Evolutionary conservation across 2,888 invertebrate species (phyloP), one percentile per base, ranked within the genome.

Genomic region (Toxonevra muliebris): DNA sequence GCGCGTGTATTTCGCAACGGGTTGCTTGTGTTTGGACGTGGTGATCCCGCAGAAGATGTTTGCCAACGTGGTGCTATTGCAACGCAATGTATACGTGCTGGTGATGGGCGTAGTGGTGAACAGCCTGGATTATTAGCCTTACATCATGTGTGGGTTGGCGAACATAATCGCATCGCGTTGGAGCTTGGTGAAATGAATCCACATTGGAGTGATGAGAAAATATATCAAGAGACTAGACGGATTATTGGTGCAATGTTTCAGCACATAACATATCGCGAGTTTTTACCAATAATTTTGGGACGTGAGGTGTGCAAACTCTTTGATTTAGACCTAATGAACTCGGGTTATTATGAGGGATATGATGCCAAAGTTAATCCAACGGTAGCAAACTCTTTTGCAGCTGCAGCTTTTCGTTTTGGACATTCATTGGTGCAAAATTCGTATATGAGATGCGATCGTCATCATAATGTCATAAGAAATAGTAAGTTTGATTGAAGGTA

Each of bases 161-260:
- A 86, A 64, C 86, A 86, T 66, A 91, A 88, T 81, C 89, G 91
- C 70, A 87, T 96, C 75, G 93, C 94, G 1, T 87, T 88, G 73
- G 89, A 90, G 75, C 82, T 96, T 52, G 88, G 90, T 7, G 88
- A 88, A 58, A 79, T 94, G 52, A 96, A 96, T 86, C 89, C 90
- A 0, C 92, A 93, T 77, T 96, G 96, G 96, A 91, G 91, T 77
- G 96, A 96, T 79, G 95, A 96, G 80, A 91, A 92, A 80, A 86
- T 93, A 12, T 95, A 92, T 81, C 94, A 95, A 78, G 96, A 96
- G 84, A 90, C 93, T 0, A 87, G 95, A 20, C 90, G 91, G 75
- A 93, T 96, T 61, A 88, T 96, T 4, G 92, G 91, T 0, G 95
- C 95, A 13, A 87, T 92, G 81, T 86, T 94, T 60, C 95, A 95